These are phyloP conservation scores for Omphaloscelis lunosa DNA, from an alignment of 2,888 invertebrate species.

Conservation along the genomic window DNA sequence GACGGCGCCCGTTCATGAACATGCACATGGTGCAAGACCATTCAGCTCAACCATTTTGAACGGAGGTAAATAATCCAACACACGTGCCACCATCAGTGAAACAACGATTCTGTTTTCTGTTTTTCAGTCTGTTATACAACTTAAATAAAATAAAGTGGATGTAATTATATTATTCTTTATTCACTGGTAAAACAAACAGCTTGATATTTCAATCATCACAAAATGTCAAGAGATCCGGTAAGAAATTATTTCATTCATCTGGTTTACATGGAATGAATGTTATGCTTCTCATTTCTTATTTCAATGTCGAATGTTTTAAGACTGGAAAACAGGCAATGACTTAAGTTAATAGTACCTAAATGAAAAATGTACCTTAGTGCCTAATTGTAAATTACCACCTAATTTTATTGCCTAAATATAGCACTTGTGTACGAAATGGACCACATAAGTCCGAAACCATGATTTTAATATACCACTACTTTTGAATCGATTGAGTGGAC, in stretches of 20 bases:
- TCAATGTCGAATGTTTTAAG: slow-evolving; percentile 14
- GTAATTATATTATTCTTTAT: slow-evolving; percentile 30
- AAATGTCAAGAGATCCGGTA: slow-evolving; percentile 31
- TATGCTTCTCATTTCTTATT: slow-evolving; percentile 22
- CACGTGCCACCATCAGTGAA: too few species aligned
- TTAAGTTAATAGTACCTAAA: not conserved
- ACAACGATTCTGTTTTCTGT: slow-evolving; percentile 21
- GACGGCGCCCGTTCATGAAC: too few species aligned
- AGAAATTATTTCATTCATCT: slow-evolving; percentile 27
- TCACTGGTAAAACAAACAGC: slow-evolving; percentile 16
- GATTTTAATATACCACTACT: slow-evolving; percentile 33
- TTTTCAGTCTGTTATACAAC: slow-evolving; percentile 28
- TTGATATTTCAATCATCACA: slow-evolving; percentile 43
- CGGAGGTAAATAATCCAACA: too few species aligned
- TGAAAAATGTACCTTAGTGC: too few species aligned
- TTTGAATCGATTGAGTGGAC: slow-evolving; percentile 35
- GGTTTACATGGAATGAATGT: slow-evolving; percentile 18
- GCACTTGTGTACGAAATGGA: slow-evolving; percentile 23
- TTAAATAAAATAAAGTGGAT: slow-evolving; percentile 17
- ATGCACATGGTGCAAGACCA: too few species aligned
- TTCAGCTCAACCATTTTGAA: too few species aligned
- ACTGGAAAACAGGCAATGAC: not conserved
- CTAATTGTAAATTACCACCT: slow-evolving; percentile 9
- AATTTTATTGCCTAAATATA: slow-evolving; percentile 19
- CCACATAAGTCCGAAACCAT: slow-evolving; percentile 17